These are phyloP conservation scores for Bostrychus sinensis DNA, from an alignment of 2,113 vertebrate genomes.

Conservation along the genomic window DNA sequence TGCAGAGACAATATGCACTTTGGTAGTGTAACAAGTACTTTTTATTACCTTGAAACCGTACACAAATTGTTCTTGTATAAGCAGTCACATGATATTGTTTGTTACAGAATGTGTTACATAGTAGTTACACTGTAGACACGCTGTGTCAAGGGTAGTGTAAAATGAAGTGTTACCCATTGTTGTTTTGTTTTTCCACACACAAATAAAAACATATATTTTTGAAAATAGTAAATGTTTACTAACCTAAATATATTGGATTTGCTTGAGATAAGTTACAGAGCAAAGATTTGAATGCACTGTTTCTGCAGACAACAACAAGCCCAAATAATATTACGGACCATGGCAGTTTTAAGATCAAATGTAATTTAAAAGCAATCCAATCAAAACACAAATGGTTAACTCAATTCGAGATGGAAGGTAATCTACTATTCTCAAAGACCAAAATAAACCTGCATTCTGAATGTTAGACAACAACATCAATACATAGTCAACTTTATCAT, in stretches of 20 bases:
- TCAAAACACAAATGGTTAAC: conserved; percentile 62
- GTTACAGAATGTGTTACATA: too few species aligned
- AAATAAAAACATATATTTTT: conserved; percentile 33
- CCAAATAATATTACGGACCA: conserved; percentile 54
- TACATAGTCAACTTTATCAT: not conserved
- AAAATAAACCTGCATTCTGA: conserved; percentile 28
- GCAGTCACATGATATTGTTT: too few species aligned
- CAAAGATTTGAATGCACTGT: conserved; percentile 42
- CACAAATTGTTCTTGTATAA: too few species aligned
- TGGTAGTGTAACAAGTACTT: too few species aligned
- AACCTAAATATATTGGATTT: conserved; percentile 59
- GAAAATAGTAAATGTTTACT: conserved; percentile 46
- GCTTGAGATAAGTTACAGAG: conserved; percentile 46
- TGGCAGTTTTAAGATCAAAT: conserved; percentile 59
- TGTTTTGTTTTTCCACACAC: conserved; percentile 23
- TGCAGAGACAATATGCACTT: too few species aligned
- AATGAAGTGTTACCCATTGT: too few species aligned
- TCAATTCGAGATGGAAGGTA: conserved; percentile 46
- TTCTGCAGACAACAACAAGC: conserved; percentile 56
- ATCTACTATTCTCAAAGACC: conserved; percentile 48
- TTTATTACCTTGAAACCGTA: too few species aligned
- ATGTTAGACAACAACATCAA: not conserved
- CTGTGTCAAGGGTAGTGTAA: too few species aligned
- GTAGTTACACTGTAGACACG: too few species aligned
- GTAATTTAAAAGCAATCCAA: conserved; percentile 73